These are phyloP conservation scores for Exephanes ischioxanthus DNA, from an alignment of 2,888 invertebrate species.

Conservation along the genomic window DNA sequence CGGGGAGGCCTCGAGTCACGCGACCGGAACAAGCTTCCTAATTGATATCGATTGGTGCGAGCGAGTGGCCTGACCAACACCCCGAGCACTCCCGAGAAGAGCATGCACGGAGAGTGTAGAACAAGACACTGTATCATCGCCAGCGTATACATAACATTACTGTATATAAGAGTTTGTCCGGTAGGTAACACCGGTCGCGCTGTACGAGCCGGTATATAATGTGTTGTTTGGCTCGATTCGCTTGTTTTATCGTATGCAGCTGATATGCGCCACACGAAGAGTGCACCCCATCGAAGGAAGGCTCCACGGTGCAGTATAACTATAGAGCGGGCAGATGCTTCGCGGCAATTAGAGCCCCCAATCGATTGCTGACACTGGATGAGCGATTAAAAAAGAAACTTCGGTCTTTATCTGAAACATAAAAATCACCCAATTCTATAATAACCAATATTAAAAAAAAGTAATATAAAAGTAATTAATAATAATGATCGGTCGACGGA, in stretches of 20 bases:
- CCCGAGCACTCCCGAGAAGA: slow-evolving; percentile 39
- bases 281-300: slow-evolving; percentile 14
- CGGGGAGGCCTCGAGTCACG: slow-evolving; percentile 76
- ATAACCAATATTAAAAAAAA: neutral
- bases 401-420: neutral
- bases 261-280: slow-evolving; percentile 37
- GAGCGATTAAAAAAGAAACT: slow-evolving; percentile 12
- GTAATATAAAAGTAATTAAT: neutral
- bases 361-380: slow-evolving; percentile 26
- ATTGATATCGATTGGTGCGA: slow-evolving; percentile 83
- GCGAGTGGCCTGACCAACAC: slow-evolving; percentile 66
- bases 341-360: slow-evolving; percentile 11
- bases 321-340: slow-evolving; percentile 38
- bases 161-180: neutral
- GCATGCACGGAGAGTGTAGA: slow-evolving; percentile 17
- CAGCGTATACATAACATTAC: slow-evolving; percentile 2
- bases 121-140: slow-evolving; percentile 41
- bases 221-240: slow-evolving; percentile 32
- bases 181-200: slow-evolving; percentile 8
- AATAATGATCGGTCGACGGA: neutral
- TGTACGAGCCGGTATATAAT: slow-evolving; percentile 37
- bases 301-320: neutral
- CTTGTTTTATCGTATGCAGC: slow-evolving; percentile 42
- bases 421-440: neutral
- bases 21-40: slow-evolving; percentile 84